These are phyloP conservation scores for Mobula birostris DNA, from an alignment of 2,113 vertebrate genomes.

Conservation along the genomic window DNA sequence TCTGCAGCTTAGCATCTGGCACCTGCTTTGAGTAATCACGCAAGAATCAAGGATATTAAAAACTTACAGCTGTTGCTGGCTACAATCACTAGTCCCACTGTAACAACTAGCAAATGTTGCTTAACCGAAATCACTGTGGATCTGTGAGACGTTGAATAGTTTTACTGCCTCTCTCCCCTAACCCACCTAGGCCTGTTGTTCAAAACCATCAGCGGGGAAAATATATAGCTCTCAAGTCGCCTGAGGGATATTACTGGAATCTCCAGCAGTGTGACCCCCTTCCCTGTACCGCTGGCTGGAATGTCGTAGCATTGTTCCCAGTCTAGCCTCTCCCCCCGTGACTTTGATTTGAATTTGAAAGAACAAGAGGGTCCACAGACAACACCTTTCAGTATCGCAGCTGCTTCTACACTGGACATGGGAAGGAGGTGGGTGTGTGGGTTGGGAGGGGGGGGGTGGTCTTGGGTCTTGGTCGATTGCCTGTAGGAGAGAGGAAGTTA, in stretches of 20 bases:
- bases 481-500: not conserved
- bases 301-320: not conserved
- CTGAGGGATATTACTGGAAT: not conserved
- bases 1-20: conserved; percentile 34
- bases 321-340: not conserved
- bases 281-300: not conserved
- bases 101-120: conserved; percentile 12
- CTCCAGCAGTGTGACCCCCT: not conserved
- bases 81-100: conserved; percentile 29
- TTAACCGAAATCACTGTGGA: conserved; percentile 7
- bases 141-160: not conserved
- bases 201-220: conserved; percentile 5
- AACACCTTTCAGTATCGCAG: not conserved
- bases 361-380: not conserved
- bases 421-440: not conserved
- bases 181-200: conserved; percentile 5
- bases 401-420: not conserved
- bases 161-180: not conserved
- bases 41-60: not conserved
- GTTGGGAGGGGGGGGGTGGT: too few relatives aligned
- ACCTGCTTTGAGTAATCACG: conserved; percentile 28
- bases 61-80: conserved; percentile 31
- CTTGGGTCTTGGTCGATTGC: not conserved
- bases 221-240: not conserved
- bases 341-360: not conserved